Evolutionary conservation across 2,797 vertebrate genomes (phyloP).

Genomic region (Buphagus erythrorhynchus): DNA sequence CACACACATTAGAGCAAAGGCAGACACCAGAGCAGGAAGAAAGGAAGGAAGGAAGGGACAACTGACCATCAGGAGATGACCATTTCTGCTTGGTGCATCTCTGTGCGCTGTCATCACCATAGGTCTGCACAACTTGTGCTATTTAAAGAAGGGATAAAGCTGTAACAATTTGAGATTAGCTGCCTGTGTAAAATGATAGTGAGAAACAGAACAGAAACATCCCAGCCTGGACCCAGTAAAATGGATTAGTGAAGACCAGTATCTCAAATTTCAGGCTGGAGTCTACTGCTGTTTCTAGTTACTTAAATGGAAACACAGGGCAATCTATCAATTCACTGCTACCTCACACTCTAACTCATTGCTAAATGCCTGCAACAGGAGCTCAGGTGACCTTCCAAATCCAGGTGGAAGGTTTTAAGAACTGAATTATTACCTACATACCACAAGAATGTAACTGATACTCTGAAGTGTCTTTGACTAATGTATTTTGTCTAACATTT

Average conservation of each 20-base stretch:
- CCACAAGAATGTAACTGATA: slow-evolving; percentile 59
- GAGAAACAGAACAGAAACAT: not conserved
- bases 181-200: not conserved
- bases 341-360: not conserved
- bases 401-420: slow-evolving; percentile 55
- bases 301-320: not conserved
- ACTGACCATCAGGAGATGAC: not conserved
- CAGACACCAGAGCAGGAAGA: not conserved
- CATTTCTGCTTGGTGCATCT: not conserved
- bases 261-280: slow-evolving; percentile 8
- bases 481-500: slow-evolving; percentile 59
- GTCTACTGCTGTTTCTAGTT: slow-evolving; percentile 18
- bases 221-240: not conserved
- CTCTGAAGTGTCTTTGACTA: slow-evolving; percentile 42
- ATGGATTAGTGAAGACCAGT: not conserved
- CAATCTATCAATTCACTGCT: not conserved
- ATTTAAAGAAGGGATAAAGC: not conserved
- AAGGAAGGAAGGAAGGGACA: not conserved
- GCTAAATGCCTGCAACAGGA: slow-evolving; percentile 39
- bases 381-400: slow-evolving; percentile 55
- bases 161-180: not conserved
- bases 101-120: fast-evolving
- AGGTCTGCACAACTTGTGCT: not conserved
- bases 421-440: slow-evolving; percentile 50
- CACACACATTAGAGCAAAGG: not conserved